Conservation (phyloP, 2,797 vertebrate genomes). For the Phrynocephalus guinanensis region DNA sequence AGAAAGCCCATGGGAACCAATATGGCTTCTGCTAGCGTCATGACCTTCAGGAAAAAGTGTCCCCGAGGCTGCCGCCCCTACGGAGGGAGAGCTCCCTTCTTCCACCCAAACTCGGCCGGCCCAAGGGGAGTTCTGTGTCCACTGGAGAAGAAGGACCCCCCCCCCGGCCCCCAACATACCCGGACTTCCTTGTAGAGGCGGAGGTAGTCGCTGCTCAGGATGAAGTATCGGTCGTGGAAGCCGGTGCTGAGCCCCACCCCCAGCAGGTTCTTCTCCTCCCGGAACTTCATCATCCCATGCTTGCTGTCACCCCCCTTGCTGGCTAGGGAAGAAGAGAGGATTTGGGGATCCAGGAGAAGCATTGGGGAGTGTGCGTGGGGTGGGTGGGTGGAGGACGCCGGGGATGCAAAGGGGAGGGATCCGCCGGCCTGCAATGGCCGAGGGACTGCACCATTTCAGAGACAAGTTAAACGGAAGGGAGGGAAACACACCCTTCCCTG, state of each 20-base stretch:
- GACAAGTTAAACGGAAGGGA: too few species aligned
- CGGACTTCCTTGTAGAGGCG: slow-evolving; percentile 93
- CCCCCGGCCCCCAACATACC: slow-evolving; percentile 71
- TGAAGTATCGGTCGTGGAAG: slow-evolving; percentile 94
- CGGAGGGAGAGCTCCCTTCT: neutral
- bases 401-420: too few species aligned
- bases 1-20: too few species aligned
- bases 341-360: too few species aligned
- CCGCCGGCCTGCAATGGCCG: neutral
- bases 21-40: too few species aligned
- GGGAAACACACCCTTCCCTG: too few species aligned
- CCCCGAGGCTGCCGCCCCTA: neutral
- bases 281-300: slow-evolving; percentile 92
- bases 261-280: slow-evolving; percentile 88
- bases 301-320: slow-evolving; percentile 88
- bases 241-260: slow-evolving; percentile 84
- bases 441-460: neutral
- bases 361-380: too few species aligned
- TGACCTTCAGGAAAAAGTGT: neutral
- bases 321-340: slow-evolving; percentile 71
- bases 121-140: too few species aligned
- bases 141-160: too few species aligned
- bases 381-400: neutral
- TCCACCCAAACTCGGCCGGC: neutral
- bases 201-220: slow-evolving; percentile 86